Conservation (phyloP, 1,140 invertebrate genomes). For the Ceratina japonica region DNA sequence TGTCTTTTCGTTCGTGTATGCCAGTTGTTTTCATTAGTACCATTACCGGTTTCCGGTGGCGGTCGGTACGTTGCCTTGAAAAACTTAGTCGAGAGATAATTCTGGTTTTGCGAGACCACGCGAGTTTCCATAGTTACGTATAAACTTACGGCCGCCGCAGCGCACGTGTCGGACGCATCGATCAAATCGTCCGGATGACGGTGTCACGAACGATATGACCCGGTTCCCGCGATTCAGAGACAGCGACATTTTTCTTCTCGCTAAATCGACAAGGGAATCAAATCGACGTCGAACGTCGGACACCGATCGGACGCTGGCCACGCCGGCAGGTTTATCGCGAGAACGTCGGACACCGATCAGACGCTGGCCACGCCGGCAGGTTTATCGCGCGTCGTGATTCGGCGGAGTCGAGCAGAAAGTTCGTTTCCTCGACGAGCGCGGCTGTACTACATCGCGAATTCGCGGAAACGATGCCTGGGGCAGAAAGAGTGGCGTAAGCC, state of each 20-base stretch:
- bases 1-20: conserved; percentile 7
- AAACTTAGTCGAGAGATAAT: conserved; percentile 11
- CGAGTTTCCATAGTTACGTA: neutral
- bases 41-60: conserved; percentile 1
- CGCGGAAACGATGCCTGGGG: neutral
- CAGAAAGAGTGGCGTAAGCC: neutral
- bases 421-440: neutral
- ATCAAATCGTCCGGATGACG: neutral
- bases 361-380: no score
- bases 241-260: neutral
- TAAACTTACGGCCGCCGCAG: no score
- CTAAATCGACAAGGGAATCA: neutral
- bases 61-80: neutral
- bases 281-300: neutral
- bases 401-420: neutral
- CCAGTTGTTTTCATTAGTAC: neutral
- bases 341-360: no score
- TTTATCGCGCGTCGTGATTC: no score
- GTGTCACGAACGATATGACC: neutral
- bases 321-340: no score
- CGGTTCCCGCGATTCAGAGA: conserved; percentile 2
- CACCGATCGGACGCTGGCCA: neutral
- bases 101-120: neutral
- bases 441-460: neutral
- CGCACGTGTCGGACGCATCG: neutral